Evolutionary conservation across 2,113 vertebrate genomes (phyloP).

Genomic region (Sylvietta virens): DNA sequence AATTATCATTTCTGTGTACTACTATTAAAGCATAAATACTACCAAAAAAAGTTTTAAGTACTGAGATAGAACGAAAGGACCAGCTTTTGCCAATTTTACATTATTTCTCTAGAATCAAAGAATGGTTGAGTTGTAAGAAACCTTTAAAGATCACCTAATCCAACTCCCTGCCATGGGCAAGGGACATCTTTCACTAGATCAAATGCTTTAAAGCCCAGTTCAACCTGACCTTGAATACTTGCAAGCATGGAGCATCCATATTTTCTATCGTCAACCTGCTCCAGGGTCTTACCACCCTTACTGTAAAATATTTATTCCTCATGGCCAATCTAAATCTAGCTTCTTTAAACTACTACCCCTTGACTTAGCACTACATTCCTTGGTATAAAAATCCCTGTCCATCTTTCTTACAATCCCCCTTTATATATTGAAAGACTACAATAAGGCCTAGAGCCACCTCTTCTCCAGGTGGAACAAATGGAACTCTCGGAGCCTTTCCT

Average conservation of each 20-base stretch:
- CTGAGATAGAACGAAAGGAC: neutral
- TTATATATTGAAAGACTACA: neutral
- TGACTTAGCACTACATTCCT: neutral
- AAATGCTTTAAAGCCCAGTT: neutral
- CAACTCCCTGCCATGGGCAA: neutral
- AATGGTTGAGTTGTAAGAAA: neutral
- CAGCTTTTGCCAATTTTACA: neutral
- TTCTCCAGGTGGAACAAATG: neutral
- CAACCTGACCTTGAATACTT: neutral
- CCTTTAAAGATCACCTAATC: neutral
- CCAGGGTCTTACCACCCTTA: neutral
- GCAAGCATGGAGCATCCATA: neutral
- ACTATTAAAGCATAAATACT: neutral
- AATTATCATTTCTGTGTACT: neutral
- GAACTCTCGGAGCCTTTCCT: neutral
- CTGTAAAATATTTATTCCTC: neutral
- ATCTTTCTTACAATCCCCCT: neutral
- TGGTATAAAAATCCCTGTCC: neutral
- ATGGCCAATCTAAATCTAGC: neutral
- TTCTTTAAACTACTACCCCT: neutral
- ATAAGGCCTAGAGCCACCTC: neutral
- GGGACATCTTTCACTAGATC: neutral
- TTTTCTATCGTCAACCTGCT: neutral
- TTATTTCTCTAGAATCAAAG: neutral
- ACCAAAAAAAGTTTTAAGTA: neutral